phyloP scores from a whole-genome alignment of 2,888 invertebrate species.

The Tricholauxania praeusta region DNA sequence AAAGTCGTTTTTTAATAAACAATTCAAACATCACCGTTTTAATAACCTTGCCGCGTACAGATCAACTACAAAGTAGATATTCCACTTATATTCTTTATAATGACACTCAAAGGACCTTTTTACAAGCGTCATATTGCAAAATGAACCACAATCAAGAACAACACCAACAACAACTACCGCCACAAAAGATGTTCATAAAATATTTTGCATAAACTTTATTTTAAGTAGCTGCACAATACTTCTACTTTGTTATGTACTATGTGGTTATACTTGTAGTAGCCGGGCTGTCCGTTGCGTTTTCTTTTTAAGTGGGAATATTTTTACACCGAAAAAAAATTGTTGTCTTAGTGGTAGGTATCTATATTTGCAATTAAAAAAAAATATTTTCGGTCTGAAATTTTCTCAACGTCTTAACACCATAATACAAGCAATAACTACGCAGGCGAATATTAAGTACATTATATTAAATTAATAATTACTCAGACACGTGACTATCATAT shows the following conservation, averaged over 20 bases:
- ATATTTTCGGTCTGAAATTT: too few species aligned
- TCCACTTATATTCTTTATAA: background rate
- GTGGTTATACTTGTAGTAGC: too few species aligned
- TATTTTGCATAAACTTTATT: slow-evolving; percentile 14
- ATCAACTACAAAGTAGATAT: too few species aligned
- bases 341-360: background rate
- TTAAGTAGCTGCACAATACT: slow-evolving; percentile 3
- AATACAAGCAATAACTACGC: too few species aligned
- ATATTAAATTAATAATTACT: too few species aligned
- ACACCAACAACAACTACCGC: background rate
- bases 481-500: too few species aligned
- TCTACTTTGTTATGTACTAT: background rate
- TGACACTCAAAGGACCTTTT: slow-evolving; percentile 2
- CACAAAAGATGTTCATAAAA: background rate
- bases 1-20: background rate
- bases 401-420: too few species aligned
- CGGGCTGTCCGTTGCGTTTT: too few species aligned
- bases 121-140: slow-evolving; percentile 22
- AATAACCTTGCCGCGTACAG: background rate
- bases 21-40: background rate
- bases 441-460: too few species aligned
- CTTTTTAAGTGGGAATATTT: background rate
- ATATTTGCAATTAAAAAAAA: too few species aligned
- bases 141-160: slow-evolving; percentile 12
- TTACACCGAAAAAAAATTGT: background rate